Evolutionary conservation across 2,888 invertebrate genomes (phyloP).

Genomic region (Lasioglossum vierecki): DNA sequence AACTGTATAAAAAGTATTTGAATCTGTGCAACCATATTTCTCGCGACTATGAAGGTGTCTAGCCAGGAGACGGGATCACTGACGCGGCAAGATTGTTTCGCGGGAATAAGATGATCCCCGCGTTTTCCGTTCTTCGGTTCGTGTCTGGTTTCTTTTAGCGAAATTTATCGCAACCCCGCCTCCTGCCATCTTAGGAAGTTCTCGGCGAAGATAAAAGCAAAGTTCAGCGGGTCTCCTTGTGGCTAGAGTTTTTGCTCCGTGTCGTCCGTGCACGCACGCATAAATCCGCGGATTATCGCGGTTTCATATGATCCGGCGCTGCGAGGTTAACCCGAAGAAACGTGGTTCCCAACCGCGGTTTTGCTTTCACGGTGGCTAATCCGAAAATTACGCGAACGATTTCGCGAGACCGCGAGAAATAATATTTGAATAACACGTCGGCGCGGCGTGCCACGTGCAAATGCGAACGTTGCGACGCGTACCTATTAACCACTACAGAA

Average conservation of each 20-base stretch:
- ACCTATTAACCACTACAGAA: not conserved
- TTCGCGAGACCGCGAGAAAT: not conserved
- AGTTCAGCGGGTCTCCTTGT: constrained; percentile 60
- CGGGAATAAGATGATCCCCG: constrained; percentile 60
- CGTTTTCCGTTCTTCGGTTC: constrained; percentile 56
- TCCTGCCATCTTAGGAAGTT: constrained; percentile 50
- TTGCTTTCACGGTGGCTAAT: not conserved
- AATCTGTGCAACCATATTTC: constrained; percentile 22
- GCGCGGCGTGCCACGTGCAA: not conserved
- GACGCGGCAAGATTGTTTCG: constrained; percentile 41
- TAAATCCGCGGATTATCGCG: constrained; percentile 67
- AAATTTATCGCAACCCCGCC: constrained; percentile 60
- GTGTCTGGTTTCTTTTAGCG: constrained; percentile 58
- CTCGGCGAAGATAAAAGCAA: constrained; percentile 70
- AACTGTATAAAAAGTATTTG: not conserved
- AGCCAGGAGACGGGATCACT: not conserved
- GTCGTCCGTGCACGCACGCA: constrained; percentile 64
- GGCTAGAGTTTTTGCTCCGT: constrained; percentile 54
- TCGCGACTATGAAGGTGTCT: not conserved
- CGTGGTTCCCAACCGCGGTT: not conserved
- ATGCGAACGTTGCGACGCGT: not conserved
- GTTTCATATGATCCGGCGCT: constrained; percentile 39
- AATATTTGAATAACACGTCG: constrained; percentile 1
- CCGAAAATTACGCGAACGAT: not conserved
- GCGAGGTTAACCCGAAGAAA: constrained; percentile 26